Percentiles rank a stretch among this genome's conserved stretches.
Evolutionary conservation across 2,797 vertebrate species (phyloP).

Genomic region (Gymnoscopelus microlampas): DNA sequence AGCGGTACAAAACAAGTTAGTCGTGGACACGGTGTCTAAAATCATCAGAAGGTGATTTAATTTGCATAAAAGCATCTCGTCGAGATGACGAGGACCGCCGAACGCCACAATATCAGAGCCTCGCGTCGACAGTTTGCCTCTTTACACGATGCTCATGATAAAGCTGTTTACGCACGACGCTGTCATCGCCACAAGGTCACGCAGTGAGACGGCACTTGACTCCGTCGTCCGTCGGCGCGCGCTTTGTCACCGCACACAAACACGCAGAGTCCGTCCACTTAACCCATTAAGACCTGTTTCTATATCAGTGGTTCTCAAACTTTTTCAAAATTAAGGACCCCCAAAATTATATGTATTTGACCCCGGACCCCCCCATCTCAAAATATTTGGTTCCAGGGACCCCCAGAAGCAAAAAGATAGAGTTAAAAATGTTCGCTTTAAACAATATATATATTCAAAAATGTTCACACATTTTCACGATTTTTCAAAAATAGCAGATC

Average conservation of each 20-base stretch:
- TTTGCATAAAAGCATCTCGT: not conserved
- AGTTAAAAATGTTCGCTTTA: too few relatives aligned
- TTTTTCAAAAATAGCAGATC: too few relatives aligned
- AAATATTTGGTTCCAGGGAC: too few relatives aligned
- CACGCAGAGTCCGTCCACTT: slow-evolving; percentile 33
- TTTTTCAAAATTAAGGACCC: too few relatives aligned
- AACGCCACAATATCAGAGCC: not conserved
- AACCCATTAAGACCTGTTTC: too few relatives aligned
- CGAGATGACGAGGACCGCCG: not conserved
- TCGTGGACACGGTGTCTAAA: not conserved
- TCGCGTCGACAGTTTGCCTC: not conserved
- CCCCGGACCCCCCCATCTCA: too few relatives aligned
- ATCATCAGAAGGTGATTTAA: not conserved
- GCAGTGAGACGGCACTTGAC: slow-evolving; percentile 23
- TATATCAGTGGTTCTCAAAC: too few relatives aligned
- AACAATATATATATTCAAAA: too few relatives aligned
- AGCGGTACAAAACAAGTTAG: too few relatives aligned
- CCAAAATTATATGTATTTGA: too few relatives aligned
- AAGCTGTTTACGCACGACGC: slow-evolving; percentile 2
- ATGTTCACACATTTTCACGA: too few relatives aligned
- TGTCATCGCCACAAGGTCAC: slow-evolving; percentile 2
- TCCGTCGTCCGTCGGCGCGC: slow-evolving; percentile 25
- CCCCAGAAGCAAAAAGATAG: too few relatives aligned
- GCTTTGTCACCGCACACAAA: slow-evolving; percentile 33
- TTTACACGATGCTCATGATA: not conserved